phyloP scores from a whole-genome alignment of 2,113 vertebrate genomes.

The Passer domesticus region DNA sequence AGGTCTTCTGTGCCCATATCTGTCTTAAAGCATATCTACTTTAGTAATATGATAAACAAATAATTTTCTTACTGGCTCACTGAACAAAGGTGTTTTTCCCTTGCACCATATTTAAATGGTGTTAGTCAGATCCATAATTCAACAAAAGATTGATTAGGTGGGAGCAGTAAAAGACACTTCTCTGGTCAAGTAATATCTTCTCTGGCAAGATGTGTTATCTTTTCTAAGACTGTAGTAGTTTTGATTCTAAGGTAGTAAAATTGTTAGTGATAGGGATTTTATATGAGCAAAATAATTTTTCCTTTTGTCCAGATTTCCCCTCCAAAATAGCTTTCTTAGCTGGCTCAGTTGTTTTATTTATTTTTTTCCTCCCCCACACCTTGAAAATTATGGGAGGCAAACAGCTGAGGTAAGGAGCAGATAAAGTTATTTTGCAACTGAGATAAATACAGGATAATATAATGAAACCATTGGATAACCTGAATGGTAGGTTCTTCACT shows the following conservation, averaged over 20 bases:
- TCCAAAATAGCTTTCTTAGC: not conserved
- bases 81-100: not conserved
- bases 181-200: not conserved
- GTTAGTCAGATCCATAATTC: not conserved
- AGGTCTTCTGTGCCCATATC: not conserved
- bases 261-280: not conserved
- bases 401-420: not conserved
- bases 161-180: not conserved
- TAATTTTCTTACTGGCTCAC: not conserved
- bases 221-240: not conserved
- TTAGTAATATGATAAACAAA: not conserved
- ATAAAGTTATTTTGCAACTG: not conserved
- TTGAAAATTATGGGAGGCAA: not conserved
- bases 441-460: not conserved
- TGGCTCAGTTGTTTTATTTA: not conserved
- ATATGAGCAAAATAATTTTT: not conserved
- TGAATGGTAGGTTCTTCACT: not conserved
- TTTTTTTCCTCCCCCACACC: not conserved
- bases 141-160: not conserved
- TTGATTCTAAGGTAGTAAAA: not conserved
- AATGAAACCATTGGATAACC: not conserved
- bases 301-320: not conserved
- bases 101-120: not conserved
- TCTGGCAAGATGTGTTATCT: not conserved
- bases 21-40: not conserved